Base-by-base conservation (phyloP, 2,888 invertebrate species). In the Ochropacha duplaris region DNA sequence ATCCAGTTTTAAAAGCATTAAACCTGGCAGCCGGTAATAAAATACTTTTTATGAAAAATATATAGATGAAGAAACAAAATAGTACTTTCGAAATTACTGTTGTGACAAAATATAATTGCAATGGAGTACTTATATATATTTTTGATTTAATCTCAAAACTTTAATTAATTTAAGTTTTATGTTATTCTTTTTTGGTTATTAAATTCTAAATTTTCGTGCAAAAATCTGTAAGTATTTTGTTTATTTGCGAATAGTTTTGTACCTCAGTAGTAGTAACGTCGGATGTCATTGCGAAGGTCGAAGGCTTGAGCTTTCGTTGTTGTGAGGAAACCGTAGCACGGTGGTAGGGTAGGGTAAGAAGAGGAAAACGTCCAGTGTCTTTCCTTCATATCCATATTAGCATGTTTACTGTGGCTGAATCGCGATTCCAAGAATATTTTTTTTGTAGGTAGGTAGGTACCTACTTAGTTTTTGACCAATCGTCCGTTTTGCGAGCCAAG, bases 121-220 rank as follows among this genome's bases (percentile, higher is more conserved):
- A 83, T 78, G 78, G 74, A 72, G 31, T 31, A 12, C 31, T 58
- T 76, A 65, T 69, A 67, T 65, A 67, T 69, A 78, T 77, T 71
- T 76, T 74, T 71, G 65, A 69, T 69, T 72, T 71, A 66, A 64
- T 71, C 77, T 66, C 65, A 58, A 68, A 68, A 71, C 64, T 73
- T 78, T 61, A 60, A 50, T 34, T 57, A 54, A 24, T 28, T 50
- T 79, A 78, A 77, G 71, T 69, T 70, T 79, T 76, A 59, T 79
- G 87, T 76, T 71, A 86, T 86, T 86, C 62, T 31, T 50, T 55
- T 77, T 82, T 75, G 72, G 75, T 64, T 56, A 56, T 57, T 60
- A 60, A 56, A 64, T 65, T 80, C 86, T 79, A 90, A 90, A 88
- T 90, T 88, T 81, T 72, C 69, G 88, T 88, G 78, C 67, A 63